Conservation (phyloP, 2,888 invertebrate genomes). For the Criorhina ranunculi region DNA sequence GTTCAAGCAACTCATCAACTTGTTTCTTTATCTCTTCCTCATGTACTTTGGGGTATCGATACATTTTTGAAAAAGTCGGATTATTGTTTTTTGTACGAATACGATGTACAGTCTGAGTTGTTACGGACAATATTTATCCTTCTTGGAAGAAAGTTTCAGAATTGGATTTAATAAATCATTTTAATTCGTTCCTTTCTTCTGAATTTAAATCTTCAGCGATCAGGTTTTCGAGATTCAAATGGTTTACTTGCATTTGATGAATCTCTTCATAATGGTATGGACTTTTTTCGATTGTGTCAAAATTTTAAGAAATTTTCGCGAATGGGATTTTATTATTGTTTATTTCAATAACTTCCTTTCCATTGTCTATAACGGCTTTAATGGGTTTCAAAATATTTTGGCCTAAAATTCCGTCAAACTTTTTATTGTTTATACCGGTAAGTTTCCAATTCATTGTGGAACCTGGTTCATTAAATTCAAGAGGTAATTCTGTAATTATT, state of each 20-base stretch:
- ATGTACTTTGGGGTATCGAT: neutral
- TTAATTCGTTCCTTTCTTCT: too few relatives aligned
- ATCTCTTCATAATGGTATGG: too few relatives aligned
- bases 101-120: neutral
- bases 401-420: too few relatives aligned
- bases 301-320: neutral
- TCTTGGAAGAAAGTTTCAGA: too few relatives aligned
- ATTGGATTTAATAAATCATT: too few relatives aligned
- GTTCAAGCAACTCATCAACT: neutral
- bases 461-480: constrained; percentile 19
- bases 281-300: too few relatives aligned
- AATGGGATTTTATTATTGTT: neutral
- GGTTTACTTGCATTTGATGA: too few relatives aligned
- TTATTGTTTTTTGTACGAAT: neutral
- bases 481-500: constrained; percentile 21
- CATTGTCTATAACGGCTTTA: constrained; percentile 9
- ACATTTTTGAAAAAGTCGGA: neutral
- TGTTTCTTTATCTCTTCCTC: constrained; percentile 1
- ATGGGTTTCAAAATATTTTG: constrained; percentile 4
- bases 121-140: constrained; percentile 5
- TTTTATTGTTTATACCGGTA: neutral
- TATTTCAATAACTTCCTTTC: too few relatives aligned
- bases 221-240: constrained; percentile 8
- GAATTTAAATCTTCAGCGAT: constrained; percentile 1
- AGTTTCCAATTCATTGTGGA: constrained; percentile 3